Conservation (phyloP, 2,888 invertebrate genomes). For the Mimachlamys varia region DNA sequence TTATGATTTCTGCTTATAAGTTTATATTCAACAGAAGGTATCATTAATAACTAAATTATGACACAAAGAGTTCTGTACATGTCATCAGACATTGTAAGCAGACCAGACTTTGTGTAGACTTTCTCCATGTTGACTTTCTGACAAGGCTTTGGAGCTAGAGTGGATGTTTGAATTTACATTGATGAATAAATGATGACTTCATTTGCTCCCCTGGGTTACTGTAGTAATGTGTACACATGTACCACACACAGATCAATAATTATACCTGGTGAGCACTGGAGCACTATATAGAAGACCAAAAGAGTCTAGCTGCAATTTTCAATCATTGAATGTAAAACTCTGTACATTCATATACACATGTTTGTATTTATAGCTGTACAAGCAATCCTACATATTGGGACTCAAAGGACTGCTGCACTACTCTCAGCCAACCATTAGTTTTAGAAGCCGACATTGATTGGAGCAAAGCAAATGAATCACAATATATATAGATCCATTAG, state of each 20-base stretch:
- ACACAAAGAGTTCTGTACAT: no score
- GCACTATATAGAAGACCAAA: not conserved
- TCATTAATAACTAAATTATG: no score
- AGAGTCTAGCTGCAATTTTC: not conserved
- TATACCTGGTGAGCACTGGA: not conserved
- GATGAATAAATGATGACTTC: constrained; percentile 32
- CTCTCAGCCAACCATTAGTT: not conserved
- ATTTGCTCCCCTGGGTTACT: not conserved
- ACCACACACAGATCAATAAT: constrained; percentile 21
- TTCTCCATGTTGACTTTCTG: not conserved
- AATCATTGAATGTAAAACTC: not conserved
- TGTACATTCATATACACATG: not conserved
- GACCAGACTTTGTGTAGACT: not conserved
- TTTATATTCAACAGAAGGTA: no score
- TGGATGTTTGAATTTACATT: constrained; percentile 14
- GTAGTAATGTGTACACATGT: not conserved
- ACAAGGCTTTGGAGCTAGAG: not conserved
- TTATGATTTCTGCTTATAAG: no score
- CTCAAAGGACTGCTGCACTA: not conserved
- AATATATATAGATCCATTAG: not conserved
- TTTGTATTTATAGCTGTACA: not conserved
- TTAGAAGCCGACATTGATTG: not conserved
- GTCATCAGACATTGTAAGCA: no score
- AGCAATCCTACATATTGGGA: no score
- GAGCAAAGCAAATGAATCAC: not conserved